Evolutionary conservation across 2,113 vertebrate genomes (phyloP).

Genomic region (Odontophorus gujanensis): DNA sequence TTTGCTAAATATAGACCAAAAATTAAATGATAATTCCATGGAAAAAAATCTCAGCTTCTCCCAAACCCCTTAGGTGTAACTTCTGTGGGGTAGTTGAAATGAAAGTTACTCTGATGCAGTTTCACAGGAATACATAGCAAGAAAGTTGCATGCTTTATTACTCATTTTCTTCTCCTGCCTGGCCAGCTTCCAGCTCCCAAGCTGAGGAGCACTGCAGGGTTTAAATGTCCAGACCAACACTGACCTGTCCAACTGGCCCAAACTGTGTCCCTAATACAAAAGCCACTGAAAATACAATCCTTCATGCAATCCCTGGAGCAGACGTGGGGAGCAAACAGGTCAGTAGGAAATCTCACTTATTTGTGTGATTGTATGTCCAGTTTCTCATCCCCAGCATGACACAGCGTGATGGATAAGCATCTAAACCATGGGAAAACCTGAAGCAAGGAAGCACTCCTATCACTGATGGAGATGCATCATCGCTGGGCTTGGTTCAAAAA

Average conservation of each 20-base stretch:
- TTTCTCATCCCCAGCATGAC: neutral
- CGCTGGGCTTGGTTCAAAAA: slow-evolving; percentile 28
- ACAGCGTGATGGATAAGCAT: slow-evolving; percentile 23
- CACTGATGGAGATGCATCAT: slow-evolving; percentile 50
- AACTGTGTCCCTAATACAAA: neutral
- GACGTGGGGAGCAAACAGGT: rapidly evolving
- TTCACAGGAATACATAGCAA: neutral
- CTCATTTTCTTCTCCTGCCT: neutral
- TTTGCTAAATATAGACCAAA: neutral
- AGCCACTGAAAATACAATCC: neutral
- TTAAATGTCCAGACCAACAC: neutral
- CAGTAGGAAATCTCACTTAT: neutral
- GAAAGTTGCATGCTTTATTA: neutral
- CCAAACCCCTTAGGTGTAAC: neutral
- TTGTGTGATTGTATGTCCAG: neutral
- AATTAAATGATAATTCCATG: neutral
- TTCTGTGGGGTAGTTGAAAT: neutral
- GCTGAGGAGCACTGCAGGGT: neutral
- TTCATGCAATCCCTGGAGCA: neutral
- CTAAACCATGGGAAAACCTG: slow-evolving; percentile 10
- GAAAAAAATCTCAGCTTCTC: neutral
- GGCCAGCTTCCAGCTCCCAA: neutral
- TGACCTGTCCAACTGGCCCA: neutral
- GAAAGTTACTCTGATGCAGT: neutral
- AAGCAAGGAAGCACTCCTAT: slow-evolving; percentile 9